Conservation (phyloP, 2,113 vertebrate species). For the Puntigrus tetrazona region DNA sequence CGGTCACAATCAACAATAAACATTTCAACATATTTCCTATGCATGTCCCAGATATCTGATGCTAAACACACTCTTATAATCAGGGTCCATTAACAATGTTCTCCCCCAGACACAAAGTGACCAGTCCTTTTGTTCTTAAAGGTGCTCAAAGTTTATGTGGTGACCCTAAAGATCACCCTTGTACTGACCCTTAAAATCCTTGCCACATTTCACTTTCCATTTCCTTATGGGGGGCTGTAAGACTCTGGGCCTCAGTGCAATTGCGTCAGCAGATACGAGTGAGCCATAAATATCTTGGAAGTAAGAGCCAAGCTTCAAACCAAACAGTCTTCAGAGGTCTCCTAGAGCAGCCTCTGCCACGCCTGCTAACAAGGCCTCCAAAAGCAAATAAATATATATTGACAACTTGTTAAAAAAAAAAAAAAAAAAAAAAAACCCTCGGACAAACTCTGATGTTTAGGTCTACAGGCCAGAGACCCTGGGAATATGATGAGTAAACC, state of each 20-base stretch:
- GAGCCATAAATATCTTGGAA: constrained; percentile 74
- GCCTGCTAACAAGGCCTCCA: neutral
- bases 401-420: neutral
- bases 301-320: constrained; percentile 15
- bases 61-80: neutral
- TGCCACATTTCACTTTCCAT: constrained; percentile 66
- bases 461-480: neutral
- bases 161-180: constrained; percentile 45
- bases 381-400: constrained; percentile 14
- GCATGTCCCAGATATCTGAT: neutral
- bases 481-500: neutral
- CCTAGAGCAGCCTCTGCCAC: neutral
- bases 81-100: neutral
- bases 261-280: constrained; percentile 71
- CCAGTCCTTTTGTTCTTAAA: constrained; percentile 42
- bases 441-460: neutral
- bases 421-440: too few species aligned
- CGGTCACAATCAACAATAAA: neutral
- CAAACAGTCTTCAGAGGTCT: constrained; percentile 2
- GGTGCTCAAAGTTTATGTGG: constrained; percentile 50
- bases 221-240: constrained; percentile 67
- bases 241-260: constrained; percentile 66
- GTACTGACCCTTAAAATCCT: constrained; percentile 52
- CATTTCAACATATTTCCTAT: neutral
- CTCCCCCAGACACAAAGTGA: neutral